phyloP scores from a whole-genome alignment of 2,888 invertebrate species.

The Sthenelais limicola region DNA sequence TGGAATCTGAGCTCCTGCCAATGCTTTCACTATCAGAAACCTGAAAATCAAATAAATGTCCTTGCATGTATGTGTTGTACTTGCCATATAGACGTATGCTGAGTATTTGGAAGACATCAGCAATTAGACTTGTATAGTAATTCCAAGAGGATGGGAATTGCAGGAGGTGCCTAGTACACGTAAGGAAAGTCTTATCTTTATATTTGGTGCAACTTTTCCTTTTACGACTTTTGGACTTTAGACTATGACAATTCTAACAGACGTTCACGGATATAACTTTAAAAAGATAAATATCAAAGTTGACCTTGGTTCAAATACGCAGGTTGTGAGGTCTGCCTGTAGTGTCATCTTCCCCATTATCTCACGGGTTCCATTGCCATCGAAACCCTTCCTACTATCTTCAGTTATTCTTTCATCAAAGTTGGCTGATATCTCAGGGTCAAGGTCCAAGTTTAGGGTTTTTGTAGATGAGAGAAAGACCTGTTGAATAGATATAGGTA shows the following conservation, averaged over 20 bases:
- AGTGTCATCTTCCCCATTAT: not conserved
- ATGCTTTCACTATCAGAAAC: conserved; percentile 3
- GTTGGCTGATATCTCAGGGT: conserved; percentile 12
- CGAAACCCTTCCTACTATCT: not conserved
- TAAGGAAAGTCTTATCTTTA: too few species aligned
- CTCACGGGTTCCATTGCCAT: not conserved
- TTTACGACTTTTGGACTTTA: too few species aligned
- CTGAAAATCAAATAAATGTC: not conserved
- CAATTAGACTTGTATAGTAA: too few species aligned
- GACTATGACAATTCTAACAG: too few species aligned
- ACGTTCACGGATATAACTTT: too few species aligned
- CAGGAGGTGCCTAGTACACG: too few species aligned
- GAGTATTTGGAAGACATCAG: too few species aligned
- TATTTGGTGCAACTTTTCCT: too few species aligned
- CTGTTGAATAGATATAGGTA: not conserved
- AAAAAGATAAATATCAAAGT: too few species aligned
- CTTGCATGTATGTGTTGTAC: too few species aligned
- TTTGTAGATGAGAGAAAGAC: conserved; percentile 12
- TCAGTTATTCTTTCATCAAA: not conserved
- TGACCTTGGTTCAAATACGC: conserved; percentile 18
- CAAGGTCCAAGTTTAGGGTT: not conserved
- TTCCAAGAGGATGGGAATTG: too few species aligned
- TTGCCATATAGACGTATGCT: too few species aligned
- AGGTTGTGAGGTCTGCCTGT: conserved; percentile 12
- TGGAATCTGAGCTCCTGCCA: not conserved